phyloP scores from a whole-genome alignment of 2,113 vertebrate genomes.

The Vidua macroura region DNA sequence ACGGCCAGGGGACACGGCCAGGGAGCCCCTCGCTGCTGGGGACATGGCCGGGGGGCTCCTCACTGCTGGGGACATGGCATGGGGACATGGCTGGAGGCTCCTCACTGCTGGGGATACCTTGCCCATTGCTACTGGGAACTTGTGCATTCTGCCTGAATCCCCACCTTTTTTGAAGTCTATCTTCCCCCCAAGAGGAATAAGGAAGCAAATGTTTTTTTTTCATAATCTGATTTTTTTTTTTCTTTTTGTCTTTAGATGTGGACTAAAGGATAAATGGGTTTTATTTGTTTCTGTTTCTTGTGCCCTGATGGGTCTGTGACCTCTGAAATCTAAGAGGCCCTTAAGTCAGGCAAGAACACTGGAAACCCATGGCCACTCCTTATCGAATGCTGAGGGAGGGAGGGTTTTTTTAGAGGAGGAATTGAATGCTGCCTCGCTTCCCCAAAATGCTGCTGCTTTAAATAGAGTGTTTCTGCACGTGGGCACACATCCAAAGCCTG shows the following conservation, averaged over 20 bases:
- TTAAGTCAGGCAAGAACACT: constrained; percentile 18
- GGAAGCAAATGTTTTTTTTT: neutral
- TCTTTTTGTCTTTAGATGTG: neutral
- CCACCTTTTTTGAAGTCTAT: neutral
- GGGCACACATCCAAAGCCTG: too few species aligned
- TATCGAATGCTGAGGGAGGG: too few species aligned
- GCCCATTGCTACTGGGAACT: fast-evolving
- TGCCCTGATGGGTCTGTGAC: constrained; percentile 12
- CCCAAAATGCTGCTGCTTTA: too few species aligned
- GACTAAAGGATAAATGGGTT: constrained; percentile 12
- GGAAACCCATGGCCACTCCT: neutral
- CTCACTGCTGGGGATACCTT: neutral
- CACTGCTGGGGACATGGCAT: constrained; percentile 51
- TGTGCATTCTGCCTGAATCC: neutral
- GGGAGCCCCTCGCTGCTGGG: too few species aligned
- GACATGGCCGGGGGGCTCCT: too few species aligned
- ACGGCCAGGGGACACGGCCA: too few species aligned
- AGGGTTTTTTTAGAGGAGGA: too few species aligned
- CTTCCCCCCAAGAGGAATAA: neutral
- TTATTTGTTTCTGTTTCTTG: constrained; percentile 15
- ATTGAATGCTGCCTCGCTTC: too few species aligned
- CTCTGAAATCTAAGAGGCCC: constrained; percentile 33
- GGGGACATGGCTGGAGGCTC: too few species aligned
- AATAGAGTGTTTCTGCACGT: too few species aligned
- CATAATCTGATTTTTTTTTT: neutral